A percentile compares a stretch with the other conserved stretches of the same genome.
Conservation (phyloP, 2,113 vertebrate genomes). For the Psilopogon haemacephalus region DNA sequence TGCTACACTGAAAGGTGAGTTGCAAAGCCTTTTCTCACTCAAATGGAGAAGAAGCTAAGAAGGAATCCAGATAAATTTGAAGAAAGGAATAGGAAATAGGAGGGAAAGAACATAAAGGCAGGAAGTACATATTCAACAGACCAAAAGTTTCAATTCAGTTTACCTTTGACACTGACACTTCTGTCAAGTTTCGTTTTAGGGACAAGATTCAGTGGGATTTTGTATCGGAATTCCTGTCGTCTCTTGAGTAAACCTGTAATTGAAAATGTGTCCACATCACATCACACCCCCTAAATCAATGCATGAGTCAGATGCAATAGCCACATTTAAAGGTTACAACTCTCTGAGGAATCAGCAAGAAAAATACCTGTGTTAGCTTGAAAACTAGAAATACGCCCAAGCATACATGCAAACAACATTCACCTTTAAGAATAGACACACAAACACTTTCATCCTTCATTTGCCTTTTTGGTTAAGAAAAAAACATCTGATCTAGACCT, state of each 20-base stretch:
- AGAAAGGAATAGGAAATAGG: not conserved
- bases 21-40: not conserved
- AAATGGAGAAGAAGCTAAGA: not conserved
- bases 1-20: not conserved
- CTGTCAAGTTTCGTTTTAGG: slow-evolving; percentile 84
- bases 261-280: not conserved
- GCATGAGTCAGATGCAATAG: not conserved
- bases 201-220: slow-evolving; percentile 80
- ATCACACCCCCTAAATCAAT: not conserved
- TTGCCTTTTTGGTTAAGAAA: not conserved
- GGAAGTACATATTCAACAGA: not conserved
- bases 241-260: slow-evolving; percentile 73
- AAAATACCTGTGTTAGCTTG: not conserved
- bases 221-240: slow-evolving; percentile 79
- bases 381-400: not conserved
- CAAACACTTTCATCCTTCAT: not conserved
- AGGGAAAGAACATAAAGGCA: not conserved
- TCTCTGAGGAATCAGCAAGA: not conserved
- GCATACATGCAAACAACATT: not conserved
- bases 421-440: not conserved
- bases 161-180: slow-evolving; percentile 85
- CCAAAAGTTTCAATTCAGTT: not conserved
- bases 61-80: not conserved
- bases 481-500: not conserved
- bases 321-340: not conserved